Percentiles rank a stretch among this genome's conserved stretches.
phyloP scores from a whole-genome alignment of 2,113 vertebrate species.

The Elaphurus davidianus region DNA sequence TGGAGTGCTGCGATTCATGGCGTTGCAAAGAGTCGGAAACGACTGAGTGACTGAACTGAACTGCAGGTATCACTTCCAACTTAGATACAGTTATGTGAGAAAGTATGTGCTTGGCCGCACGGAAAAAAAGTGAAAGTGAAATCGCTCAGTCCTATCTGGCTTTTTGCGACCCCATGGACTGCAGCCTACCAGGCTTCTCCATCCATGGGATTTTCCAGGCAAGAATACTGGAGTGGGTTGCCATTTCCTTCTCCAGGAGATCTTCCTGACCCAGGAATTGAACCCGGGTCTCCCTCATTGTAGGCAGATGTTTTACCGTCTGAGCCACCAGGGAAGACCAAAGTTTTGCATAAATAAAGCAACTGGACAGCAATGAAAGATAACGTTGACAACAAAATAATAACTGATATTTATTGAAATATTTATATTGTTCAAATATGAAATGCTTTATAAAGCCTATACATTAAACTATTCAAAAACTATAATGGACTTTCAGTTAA shows the following conservation, averaged over 20 bases:
- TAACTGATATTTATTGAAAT: background rate
- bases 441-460: background rate
- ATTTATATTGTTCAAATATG: background rate
- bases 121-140: background rate
- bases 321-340: background rate
- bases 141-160: fast-evolving
- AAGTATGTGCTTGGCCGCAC: background rate
- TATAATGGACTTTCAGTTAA: background rate
- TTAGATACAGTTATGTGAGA: background rate
- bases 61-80: background rate
- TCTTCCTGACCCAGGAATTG: background rate
- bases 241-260: background rate
- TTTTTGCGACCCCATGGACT: background rate
- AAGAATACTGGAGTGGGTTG: background rate
- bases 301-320: background rate
- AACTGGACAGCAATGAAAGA: background rate
- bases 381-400: background rate
- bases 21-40: background rate
- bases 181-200: background rate
- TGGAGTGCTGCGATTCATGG: background rate
- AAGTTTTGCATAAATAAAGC: background rate
- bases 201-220: background rate
- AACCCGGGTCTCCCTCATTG: fast-evolving
- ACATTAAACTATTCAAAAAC: background rate
- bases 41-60: background rate